Evolutionary conservation across 2,888 invertebrate species (phyloP), one percentile per base, ranked within the genome.

Genomic region (Agrilus biguttatus): DNA sequence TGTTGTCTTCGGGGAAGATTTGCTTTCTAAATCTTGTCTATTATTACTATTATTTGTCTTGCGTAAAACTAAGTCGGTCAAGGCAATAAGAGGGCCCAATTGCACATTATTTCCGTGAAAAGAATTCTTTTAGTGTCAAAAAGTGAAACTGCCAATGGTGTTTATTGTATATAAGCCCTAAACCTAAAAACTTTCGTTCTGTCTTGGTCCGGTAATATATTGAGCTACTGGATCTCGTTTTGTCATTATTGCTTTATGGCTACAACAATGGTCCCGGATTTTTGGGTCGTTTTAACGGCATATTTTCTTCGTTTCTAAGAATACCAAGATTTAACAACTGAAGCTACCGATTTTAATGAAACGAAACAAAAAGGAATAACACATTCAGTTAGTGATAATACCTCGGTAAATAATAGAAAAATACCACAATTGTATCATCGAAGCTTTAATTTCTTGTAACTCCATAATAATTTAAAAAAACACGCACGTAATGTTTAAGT

Each of bases 121-220:
- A 42, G 47, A 48, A 50, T 46, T 50, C 50, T 50, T 48, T 49
- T 46, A 49, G 45, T 28, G 21, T 39, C 43, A 49, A 51, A 51
- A 51, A 51, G 48, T 48, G 47, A 51, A 51, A 51, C 48, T 44
- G 42, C 37, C 45, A 44, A 38, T 47, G 28, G 28, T 10, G 8
- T 10, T 28, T 28, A 28, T 28, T 14, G 32, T 33, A 49, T 47
- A 47, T 46, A 45, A 44, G 47, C 37, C 42, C 36, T 48, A 51
- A 51, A 51, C 42, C 36, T 48, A 51, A 51, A 51, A 51, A 51
- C 48, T 51, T 45, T 48, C 49, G 47, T 46, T 21, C 48, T 47
- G 49, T 48, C 47, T 45, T 33, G 33, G 43, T 39, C 49, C 44
- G 23, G 45, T 49, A 46, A 49, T 46, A 48, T 48, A 51, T 51